Evolutionary conservation across 2,888 invertebrate genomes (phyloP), one percentile per base, ranked within the genome.

Genomic region (Incurvaria masculella): DNA sequence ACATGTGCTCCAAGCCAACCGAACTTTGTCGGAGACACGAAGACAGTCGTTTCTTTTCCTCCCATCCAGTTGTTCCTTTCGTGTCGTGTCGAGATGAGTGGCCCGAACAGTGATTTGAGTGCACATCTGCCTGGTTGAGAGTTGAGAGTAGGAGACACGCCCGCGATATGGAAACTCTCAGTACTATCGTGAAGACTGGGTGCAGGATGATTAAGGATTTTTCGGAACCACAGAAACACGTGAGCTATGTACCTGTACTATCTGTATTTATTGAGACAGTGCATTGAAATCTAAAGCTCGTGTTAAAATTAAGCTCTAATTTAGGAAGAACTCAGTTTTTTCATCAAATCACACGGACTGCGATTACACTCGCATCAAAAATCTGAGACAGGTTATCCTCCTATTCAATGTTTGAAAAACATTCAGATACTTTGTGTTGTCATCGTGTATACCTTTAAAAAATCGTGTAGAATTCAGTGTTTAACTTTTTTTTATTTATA

Each of bases 171-270:
- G 33, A 33, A 41, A 16, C 41, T 20, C 6, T 41, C 4, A 17
- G 6, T 41, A 68, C 69, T 54, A 61, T 78, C 57, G 60, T 76
- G 46, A 76, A 74, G 61, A 75, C 72, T 52, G 71, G 78, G 61
- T 75, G 72, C 55, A 72, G 70, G 61, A 68, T 76, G 54, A 68
- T 76, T 46, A 78, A 75, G 64, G 72, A 70, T 61, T 68, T 76
- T 50, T 65, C 74, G 42, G 75, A 67, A 54, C 70, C 64, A 51
- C 69, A 66, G 51, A 76, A 70, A 60, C 56, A 61, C 56, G 78
- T 78, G 59, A 76, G 76, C 73, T 55, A 27, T 17, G 8, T 17
- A 43, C 19, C 18, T 11, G 10, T 8, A 21, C 21, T 19, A n/a
- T n/a, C n/a, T n/a, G n/a, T n/a, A n/a, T n/a, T n/a, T n/a, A n/a